Evolutionary conservation across 2,888 invertebrate genomes (phyloP), one percentile per base, ranked within the genome.

Genomic region (Toxonevra muliebris): DNA sequence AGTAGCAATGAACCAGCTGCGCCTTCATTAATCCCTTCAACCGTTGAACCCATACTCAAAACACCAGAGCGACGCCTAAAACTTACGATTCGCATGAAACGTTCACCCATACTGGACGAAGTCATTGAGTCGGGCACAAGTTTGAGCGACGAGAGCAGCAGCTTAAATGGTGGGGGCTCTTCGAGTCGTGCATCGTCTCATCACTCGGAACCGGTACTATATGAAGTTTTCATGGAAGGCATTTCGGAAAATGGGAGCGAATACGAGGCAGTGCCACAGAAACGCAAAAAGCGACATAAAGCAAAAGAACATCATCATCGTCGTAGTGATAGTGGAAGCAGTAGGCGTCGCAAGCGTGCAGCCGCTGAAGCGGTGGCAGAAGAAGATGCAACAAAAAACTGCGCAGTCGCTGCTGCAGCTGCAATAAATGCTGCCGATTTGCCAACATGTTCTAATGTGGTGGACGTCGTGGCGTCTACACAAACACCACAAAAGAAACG

Each of bases 211-310:
- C 91, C 92, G 0, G 79, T 85, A n/a, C 94, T 94, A 80, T 95
- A 95, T 83, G 95, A 95, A 86, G 92, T 95, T 65, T 85, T 95
- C 79, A 89, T 93, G 76, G 94, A 95, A 83, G 94, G 94, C 40
- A 90, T 93, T 57, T 82, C 82, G 0, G 85, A 85, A 71, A 80
- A 84, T 71, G 84, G 83, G 15, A 76, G 76, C 45, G 77, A 77
- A 57, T 78, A 79, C 7, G 77, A 78, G 0, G 77, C 78, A 0
- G 73, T 74, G 43, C 77, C 76, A 5, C 78, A 78, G 59, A 81
- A 81, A 70, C 77, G 89, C 19, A 89, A 90, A 75, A 89, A 89
- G 78, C 87, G 90, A 61, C 90, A 89, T 75, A 90, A 90, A 85
- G 86, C 87, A 4, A 88, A 88, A 76, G 87, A 87, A 70, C 83